Evolutionary conservation across 2,888 invertebrate species (phyloP).

Genomic region (Diaprepes abbreviatus): DNA sequence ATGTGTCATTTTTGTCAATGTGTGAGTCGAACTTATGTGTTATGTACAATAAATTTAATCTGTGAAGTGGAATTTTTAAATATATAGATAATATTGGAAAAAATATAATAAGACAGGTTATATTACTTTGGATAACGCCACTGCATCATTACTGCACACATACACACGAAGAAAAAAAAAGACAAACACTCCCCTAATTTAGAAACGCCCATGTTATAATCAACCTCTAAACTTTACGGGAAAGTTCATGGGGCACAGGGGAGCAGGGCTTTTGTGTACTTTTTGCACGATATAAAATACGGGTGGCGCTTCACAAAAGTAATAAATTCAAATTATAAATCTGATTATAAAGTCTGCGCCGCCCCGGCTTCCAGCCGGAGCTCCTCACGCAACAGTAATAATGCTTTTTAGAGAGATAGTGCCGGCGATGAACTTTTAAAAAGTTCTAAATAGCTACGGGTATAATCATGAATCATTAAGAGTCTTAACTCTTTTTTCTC

Average conservation of each 20-base stretch:
- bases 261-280: slow-evolving; percentile 11
- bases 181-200: not conserved
- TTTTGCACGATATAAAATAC: slow-evolving; percentile 30
- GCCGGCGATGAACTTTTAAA: slow-evolving; percentile 16
- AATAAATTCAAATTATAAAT: slow-evolving; percentile 37
- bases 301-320: slow-evolving; percentile 28
- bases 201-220: slow-evolving; percentile 12
- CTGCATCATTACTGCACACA: too few species aligned
- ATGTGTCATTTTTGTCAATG: too few species aligned
- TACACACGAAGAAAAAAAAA: not conserved
- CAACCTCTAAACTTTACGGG: slow-evolving; percentile 17
- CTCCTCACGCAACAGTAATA: slow-evolving; percentile 24
- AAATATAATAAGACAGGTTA: too few species aligned
- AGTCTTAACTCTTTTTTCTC: too few species aligned
- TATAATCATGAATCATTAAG: not conserved
- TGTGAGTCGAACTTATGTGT: too few species aligned
- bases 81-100: too few species aligned
- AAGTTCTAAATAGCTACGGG: not conserved
- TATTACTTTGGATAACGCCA: too few species aligned
- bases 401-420: slow-evolving; percentile 29
- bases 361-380: not conserved
- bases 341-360: slow-evolving; percentile 33
- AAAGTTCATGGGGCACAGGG: slow-evolving; percentile 24
- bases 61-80: too few species aligned
- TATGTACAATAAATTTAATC: too few species aligned